These are phyloP conservation scores for Hyalella azteca DNA, from an alignment of 2,888 invertebrate genomes.

Conservation along the genomic window DNA sequence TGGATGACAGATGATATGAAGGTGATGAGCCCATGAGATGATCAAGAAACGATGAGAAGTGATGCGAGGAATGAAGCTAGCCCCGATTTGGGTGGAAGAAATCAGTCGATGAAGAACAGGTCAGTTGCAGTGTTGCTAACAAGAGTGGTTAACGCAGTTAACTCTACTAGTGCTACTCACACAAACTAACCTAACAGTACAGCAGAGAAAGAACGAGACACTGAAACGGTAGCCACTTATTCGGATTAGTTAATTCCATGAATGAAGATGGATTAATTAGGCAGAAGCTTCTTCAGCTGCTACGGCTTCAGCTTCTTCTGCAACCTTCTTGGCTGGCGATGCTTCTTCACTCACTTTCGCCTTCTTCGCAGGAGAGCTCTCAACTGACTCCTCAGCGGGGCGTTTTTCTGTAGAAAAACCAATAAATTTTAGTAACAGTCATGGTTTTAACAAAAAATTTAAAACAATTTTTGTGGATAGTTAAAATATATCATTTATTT, in stretches of 20 bases:
- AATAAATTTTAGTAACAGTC: background rate
- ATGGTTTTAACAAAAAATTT: background rate
- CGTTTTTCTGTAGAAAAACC: conserved; percentile 7
- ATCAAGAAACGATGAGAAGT: too few species aligned
- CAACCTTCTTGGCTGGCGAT: conserved; percentile 18
- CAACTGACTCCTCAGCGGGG: background rate
- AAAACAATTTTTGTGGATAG: too few species aligned
- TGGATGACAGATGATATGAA: conserved; percentile 4
- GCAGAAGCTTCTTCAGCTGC: conserved; percentile 25
- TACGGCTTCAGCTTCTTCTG: background rate
- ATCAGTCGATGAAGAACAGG: background rate
- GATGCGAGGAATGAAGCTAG: background rate
- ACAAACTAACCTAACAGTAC: conserved; percentile 21
- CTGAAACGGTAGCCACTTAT: conserved; percentile 3
- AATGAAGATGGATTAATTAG: background rate
- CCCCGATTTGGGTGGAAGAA: conserved; percentile 16
- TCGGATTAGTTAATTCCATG: background rate
- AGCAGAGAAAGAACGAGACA: background rate
- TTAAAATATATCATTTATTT: too few species aligned
- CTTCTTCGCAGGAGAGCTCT: conserved; percentile 18
- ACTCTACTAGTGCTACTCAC: conserved; percentile 26
- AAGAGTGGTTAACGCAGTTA: conserved; percentile 10
- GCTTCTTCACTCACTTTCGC: conserved; percentile 21
- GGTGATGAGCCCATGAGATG: too few species aligned
- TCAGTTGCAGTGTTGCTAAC: conserved; percentile 8